Conservation (phyloP, 2,888 invertebrate genomes). For the Dynastes grantii region DNA sequence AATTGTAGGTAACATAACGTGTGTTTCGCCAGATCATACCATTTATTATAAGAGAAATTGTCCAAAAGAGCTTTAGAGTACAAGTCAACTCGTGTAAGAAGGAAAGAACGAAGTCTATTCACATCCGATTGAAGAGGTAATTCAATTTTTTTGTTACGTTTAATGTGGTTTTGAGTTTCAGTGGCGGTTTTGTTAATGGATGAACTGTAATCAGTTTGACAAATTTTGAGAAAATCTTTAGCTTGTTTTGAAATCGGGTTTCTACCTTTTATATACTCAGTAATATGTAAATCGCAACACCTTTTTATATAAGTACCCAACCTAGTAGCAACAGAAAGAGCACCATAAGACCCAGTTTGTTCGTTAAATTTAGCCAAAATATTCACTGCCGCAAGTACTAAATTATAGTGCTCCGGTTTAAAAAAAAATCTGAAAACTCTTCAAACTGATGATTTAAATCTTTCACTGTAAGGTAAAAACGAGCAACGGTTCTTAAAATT, state of each 20-base stretch:
- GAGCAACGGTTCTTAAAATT: slow-evolving; percentile 7
- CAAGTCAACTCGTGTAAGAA: too few species aligned
- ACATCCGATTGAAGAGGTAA: neutral
- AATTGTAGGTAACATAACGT: neutral
- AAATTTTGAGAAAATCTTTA: slow-evolving; percentile 14
- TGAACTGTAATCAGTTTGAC: neutral
- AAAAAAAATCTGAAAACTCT: slow-evolving; percentile 3
- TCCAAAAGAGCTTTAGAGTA: too few species aligned
- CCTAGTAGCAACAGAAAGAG: neutral
- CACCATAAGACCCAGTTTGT: neutral
- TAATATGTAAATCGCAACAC: slow-evolving; percentile 3
- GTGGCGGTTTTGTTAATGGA: slow-evolving; percentile 14
- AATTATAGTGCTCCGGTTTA: neutral
- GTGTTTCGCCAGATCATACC: too few species aligned
- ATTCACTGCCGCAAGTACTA: neutral
- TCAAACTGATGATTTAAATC: neutral
- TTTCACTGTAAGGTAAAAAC: neutral
- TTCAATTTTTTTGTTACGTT: neutral
- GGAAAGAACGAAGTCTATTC: slow-evolving; percentile 5
- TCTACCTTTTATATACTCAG: neutral
- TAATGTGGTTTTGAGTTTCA: neutral
- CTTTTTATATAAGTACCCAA: neutral
- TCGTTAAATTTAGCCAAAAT: slow-evolving; percentile 10
- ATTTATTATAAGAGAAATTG: too few species aligned
- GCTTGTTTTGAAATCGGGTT: neutral